These are phyloP conservation scores for Globia sparganii DNA, from an alignment of 2,888 invertebrate genomes.

Conservation along the genomic window DNA sequence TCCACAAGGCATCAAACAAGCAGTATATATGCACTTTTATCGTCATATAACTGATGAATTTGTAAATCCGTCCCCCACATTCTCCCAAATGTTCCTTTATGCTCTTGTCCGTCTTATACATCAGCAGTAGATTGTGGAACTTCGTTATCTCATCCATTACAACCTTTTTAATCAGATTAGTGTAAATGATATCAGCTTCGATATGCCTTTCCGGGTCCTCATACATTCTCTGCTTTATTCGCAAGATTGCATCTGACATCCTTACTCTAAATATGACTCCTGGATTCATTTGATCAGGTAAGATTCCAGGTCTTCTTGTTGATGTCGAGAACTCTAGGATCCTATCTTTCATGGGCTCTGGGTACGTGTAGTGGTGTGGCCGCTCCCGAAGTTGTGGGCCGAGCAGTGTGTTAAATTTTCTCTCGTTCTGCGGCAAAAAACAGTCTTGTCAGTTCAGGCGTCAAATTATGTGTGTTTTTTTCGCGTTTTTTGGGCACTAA, in stretches of 20 bases:
- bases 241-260: slow-evolving; percentile 86
- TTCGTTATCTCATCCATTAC: slow-evolving; percentile 88
- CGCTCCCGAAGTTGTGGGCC: slow-evolving; percentile 85
- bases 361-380: slow-evolving; percentile 86
- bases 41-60: slow-evolving; percentile 88
- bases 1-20: slow-evolving; percentile 86
- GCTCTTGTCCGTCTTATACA: slow-evolving; percentile 87
- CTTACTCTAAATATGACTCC: slow-evolving; percentile 86
- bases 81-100: slow-evolving; percentile 88
- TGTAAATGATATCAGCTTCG: slow-evolving; percentile 87
- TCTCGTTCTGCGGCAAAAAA: slow-evolving; percentile 79
- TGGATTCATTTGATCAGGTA: slow-evolving; percentile 87
- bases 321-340: slow-evolving; percentile 82
- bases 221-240: slow-evolving; percentile 88
- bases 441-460: slow-evolving; percentile 63
- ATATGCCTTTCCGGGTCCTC: slow-evolving; percentile 87
- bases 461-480: slow-evolving; percentile 8
- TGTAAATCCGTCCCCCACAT: slow-evolving; percentile 86
- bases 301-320: slow-evolving; percentile 81
- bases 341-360: slow-evolving; percentile 85
- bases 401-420: slow-evolving; percentile 78
- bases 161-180: slow-evolving; percentile 86
- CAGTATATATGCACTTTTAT: slow-evolving; percentile 88
- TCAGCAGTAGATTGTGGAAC: slow-evolving; percentile 84
- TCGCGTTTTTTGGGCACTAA: slow-evolving; percentile 9